Conservation (phyloP, 1,140 invertebrate genomes). For the Megathymus violae region DNA sequence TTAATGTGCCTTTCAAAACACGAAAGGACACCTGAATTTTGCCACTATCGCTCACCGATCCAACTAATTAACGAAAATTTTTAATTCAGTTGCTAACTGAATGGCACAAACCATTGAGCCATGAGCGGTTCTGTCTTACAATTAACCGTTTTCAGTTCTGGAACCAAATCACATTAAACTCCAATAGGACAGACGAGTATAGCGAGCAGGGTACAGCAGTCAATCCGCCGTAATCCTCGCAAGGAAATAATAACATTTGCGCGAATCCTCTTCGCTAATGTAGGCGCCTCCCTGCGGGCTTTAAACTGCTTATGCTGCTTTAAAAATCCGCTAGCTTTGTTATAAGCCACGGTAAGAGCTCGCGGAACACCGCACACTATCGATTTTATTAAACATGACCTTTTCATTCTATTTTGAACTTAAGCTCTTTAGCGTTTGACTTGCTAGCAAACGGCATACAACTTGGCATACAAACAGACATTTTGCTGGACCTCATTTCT, state of each 20-base stretch:
- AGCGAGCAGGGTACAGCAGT: constrained; percentile 33
- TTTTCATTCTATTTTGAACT: neutral
- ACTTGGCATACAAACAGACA: too few relatives aligned
- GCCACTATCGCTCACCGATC: too few relatives aligned
- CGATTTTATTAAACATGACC: constrained; percentile 32
- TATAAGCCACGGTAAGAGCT: constrained; percentile 54
- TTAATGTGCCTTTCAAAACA: too few relatives aligned
- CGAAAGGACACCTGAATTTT: too few relatives aligned
- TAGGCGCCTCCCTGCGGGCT: constrained; percentile 66
- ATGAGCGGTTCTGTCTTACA: too few relatives aligned
- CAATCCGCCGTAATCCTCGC: constrained; percentile 57
- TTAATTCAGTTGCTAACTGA: too few relatives aligned
- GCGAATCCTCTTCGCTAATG: constrained; percentile 68
- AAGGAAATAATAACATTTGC: constrained; percentile 76
- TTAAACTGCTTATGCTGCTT: constrained; percentile 77
- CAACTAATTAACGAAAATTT: too few relatives aligned
- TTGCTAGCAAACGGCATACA: too few relatives aligned
- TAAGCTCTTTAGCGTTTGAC: neutral
- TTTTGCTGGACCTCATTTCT: too few relatives aligned
- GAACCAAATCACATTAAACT: constrained; percentile 8
- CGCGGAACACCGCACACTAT: constrained; percentile 26
- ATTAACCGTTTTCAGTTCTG: neutral
- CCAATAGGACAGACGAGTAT: constrained; percentile 17
- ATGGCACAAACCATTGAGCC: too few relatives aligned
- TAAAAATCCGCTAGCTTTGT: constrained; percentile 61